These are phyloP conservation scores for Crossaster papposus DNA, from an alignment of 53 echinoderm and acorn worm genomes.

Conservation along the genomic window DNA sequence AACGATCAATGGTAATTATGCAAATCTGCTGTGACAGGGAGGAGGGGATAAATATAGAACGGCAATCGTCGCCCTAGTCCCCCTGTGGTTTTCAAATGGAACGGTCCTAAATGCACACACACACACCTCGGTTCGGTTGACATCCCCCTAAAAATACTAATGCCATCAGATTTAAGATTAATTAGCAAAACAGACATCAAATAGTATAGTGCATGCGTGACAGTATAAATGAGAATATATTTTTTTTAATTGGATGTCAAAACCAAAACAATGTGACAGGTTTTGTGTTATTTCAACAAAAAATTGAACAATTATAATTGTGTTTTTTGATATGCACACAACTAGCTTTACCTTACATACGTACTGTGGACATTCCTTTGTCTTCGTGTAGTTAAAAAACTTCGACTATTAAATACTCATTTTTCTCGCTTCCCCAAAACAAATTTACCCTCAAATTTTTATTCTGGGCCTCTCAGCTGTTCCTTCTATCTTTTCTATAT, in stretches of 20 bases:
- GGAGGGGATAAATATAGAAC: constrained; percentile 46
- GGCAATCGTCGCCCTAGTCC: neutral
- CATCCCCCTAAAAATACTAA: constrained; percentile 33
- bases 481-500: no score
- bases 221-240: neutral
- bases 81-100: constrained; percentile 40
- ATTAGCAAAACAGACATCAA: neutral
- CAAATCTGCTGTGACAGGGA: constrained; percentile 18
- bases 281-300: no score
- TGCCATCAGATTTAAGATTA: neutral
- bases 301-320: no score
- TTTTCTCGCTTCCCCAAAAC: no score
- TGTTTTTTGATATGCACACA: no score
- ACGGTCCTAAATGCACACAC: constrained; percentile 21
- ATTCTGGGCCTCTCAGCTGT: no score
- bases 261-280: neutral
- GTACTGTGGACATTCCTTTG: no score
- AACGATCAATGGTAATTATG: neutral
- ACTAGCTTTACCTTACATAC: no score
- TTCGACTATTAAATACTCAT: no score
- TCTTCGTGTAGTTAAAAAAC: no score
- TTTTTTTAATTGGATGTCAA: neutral
- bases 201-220: neutral
- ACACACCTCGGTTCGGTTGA: constrained; percentile 10
- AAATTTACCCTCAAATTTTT: no score